Evolutionary conservation across 2,113 vertebrate species (phyloP).

Genomic region (Hyperoodon ampullatus): DNA sequence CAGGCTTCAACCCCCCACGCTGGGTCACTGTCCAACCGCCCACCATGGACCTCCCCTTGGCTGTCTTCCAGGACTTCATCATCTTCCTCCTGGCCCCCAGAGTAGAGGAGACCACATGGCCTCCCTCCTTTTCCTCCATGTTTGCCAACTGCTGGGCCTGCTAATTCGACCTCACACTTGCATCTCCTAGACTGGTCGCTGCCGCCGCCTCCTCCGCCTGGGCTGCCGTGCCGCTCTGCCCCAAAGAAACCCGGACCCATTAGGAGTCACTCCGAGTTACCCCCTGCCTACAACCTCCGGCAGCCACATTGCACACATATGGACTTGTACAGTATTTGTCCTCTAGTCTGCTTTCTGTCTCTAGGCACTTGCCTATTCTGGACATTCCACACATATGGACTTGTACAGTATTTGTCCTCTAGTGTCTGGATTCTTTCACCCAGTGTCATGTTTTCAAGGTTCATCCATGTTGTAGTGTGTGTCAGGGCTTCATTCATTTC

Average conservation of each 20-base stretch:
- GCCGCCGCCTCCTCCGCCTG: not conserved
- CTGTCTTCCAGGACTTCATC: not conserved
- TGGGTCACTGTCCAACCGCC: not conserved
- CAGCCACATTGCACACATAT: not conserved
- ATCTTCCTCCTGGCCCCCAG: not conserved
- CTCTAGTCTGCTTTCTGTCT: not conserved
- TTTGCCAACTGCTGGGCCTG: not conserved
- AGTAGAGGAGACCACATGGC: not conserved
- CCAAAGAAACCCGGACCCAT: not conserved
- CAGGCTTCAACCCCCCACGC: not conserved
- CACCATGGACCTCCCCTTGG: rapidly evolving
- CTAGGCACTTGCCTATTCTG: not conserved
- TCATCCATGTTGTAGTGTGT: rapidly evolving
- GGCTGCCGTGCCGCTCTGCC: not conserved
- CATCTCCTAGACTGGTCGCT: not conserved
- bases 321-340: no score
- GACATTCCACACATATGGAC: not conserved
- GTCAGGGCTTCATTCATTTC: not conserved
- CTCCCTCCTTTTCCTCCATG: not conserved
- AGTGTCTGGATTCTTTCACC: not conserved
- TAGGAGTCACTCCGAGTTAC: not conserved
- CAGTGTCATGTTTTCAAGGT: rapidly evolving
- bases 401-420: rapidly evolving
- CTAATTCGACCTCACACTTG: rapidly evolving
- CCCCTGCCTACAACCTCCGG: not conserved